A percentile compares a stretch with the other conserved stretches of the same genome.
Evolutionary conservation across 2,888 invertebrate genomes (phyloP).

Genomic region (Hesperia comma): DNA sequence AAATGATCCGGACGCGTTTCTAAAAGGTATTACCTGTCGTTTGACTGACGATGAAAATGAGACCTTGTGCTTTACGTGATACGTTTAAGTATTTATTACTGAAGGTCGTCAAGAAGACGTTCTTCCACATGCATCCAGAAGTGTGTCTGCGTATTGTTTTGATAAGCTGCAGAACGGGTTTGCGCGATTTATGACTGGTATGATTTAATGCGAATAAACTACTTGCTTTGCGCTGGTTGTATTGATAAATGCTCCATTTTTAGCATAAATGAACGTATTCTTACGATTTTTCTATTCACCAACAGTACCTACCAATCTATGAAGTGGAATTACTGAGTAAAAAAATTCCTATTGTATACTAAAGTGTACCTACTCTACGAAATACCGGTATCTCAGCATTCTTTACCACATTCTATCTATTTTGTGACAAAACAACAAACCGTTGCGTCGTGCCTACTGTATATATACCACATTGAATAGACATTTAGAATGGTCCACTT

Average conservation of each 20-base stretch:
- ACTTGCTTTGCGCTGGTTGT: conserved; percentile 74
- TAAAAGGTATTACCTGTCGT: conserved; percentile 55
- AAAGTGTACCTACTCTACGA: neutral
- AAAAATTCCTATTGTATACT: neutral
- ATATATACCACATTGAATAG: no score
- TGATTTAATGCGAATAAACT: conserved; percentile 84
- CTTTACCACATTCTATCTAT: neutral
- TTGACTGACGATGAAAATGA: conserved; percentile 57
- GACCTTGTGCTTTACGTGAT: conserved; percentile 60
- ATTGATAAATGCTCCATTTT: conserved; percentile 78
- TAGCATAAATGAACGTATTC: conserved; percentile 55
- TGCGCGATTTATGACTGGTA: conserved; percentile 80
- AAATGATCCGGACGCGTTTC: conserved; percentile 65
- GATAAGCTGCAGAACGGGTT: conserved; percentile 84
- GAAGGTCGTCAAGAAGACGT: conserved; percentile 60
- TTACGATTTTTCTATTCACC: conserved; percentile 14
- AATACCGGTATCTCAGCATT: neutral
- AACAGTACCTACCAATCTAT: neutral
- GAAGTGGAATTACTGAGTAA: neutral
- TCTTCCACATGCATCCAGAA: conserved; percentile 67
- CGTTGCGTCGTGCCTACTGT: no score
- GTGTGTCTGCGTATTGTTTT: conserved; percentile 84
- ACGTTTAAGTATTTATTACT: conserved; percentile 56
- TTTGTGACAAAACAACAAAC: neutral
- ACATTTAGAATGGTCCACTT: neutral